Evolutionary conservation across 1,140 invertebrate genomes (phyloP), one percentile per base, ranked within the genome.

Genomic region (Drosophila bocki): DNA sequence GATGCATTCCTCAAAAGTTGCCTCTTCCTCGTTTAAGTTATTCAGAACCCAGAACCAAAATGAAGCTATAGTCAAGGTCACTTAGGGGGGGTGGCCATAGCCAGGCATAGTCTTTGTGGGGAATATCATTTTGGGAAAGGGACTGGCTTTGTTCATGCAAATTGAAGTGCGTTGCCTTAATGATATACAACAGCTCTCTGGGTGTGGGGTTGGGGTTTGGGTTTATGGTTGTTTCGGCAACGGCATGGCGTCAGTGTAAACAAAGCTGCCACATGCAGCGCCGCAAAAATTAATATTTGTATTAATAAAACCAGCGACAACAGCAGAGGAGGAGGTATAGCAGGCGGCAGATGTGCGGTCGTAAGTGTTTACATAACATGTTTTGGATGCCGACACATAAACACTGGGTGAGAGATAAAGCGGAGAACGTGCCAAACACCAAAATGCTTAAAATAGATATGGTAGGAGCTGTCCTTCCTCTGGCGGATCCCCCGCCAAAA

Each of bases 221-320:
- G 50, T 74, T 82, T 60, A 64, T 44, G 54, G 67, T 47, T 72
- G 62, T 29, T 71, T 59, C 13, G 61, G 54, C 81, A 59, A 75
- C 68, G 86, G 81, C 78, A 78, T 85, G 86, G 85, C 78, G 81
- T 85, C 82, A 90, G 57, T 90, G 86, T 88, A 88, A 90, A 90
- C 85, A 88, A 72, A 70, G 77, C 81, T 76, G 81, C 81, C 80
- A 80, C 85, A 88, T 88, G 81, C 81, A 88, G 85, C 60, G 81
- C 81, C 86, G 71, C 85, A 88, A 88, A 91, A 88, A 88, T 88
- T 88, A 88, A 88, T 88, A 88, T 88, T 88, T 88, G 85, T 88
- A 87, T 88, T 88, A 88, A 88, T 88, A 88, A 88, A 88, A 82
- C 81, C 78, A 45, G 65, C 42, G 64, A 45, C 56, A 50, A 29